Base-by-base conservation (phyloP, 2,797 vertebrate species). In the Sternotherus odoratus region DNA sequence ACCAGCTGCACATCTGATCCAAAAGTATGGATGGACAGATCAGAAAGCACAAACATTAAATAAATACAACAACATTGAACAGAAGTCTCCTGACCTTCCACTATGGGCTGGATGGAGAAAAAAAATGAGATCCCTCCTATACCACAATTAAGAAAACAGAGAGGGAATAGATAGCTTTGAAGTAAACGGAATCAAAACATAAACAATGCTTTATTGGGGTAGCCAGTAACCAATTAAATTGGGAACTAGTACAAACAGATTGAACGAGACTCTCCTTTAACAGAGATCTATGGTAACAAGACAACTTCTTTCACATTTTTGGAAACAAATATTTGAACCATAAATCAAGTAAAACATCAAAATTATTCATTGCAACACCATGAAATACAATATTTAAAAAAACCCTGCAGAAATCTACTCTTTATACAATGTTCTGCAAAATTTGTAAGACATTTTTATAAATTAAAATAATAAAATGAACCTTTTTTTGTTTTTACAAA, bases 191-290 rank as follows among this genome's bases (percentile, higher is more conserved):
- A 97, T 93, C 80, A 90, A 96, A 98, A 96, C 86, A 83, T 88
- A 97, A 96, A 79, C 90, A 97, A 97, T 93, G 92, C 87, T 98
- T 98, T 98, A 98, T 98, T 98, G 93, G 57, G 80, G 96, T 53
- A 97, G 98, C 95, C 97, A 96, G 97, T 96, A 95, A 97, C 96
- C 94, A 97, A 95, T 94, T 95, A 96, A 96, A 97, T 95, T 95
- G 94, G 95, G 88, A 94, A 96, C 92, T 51, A 82, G 97, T 96
- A 96, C 94, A 97, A 96, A 97, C 95, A 96, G 88, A 94, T 91
- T 96, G 84, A 97, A 97, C 94, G 94, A 96, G 93, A 94, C 95
- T 97, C 96, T 98, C 97, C 97, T 98, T 97, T 95, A 98, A 98
- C 98, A 98, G 98, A 98, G 97, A 98, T 97, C 92, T 96, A 95